phyloP scores from a whole-genome alignment of 2,797 vertebrate genomes.

The Nyctalus aviator region DNA sequence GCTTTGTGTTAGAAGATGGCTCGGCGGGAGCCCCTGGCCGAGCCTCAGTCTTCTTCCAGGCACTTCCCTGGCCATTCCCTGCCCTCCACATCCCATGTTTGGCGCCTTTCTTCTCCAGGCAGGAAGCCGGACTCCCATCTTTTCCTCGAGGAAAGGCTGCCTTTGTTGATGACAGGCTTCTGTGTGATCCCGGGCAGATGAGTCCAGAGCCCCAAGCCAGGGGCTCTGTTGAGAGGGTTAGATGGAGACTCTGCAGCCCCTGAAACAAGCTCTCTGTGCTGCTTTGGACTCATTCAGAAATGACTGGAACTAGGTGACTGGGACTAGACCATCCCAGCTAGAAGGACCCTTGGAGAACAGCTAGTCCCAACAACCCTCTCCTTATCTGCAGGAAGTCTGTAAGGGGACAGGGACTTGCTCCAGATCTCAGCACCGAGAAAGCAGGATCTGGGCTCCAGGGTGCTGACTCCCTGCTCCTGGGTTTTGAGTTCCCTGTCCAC shows the following conservation, averaged over 20 bases:
- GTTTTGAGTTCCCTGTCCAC: not conserved
- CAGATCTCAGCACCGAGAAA: not conserved
- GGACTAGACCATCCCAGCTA: not conserved
- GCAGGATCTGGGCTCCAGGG: not conserved
- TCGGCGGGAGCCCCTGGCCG: not conserved
- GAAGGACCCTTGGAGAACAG: not conserved
- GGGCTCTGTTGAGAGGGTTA: not conserved
- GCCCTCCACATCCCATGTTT: not conserved
- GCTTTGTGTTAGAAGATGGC: not conserved
- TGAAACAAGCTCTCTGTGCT: not conserved
- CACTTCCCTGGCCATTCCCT: not conserved
- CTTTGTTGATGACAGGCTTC: not conserved
- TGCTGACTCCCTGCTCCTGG: not conserved
- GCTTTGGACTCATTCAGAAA: conserved; percentile 27
- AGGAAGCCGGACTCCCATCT: not conserved
- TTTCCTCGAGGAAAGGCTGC: conserved; percentile 39
- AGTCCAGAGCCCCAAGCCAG: not conserved
- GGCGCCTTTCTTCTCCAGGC: not conserved
- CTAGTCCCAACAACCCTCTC: not conserved
- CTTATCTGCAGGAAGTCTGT: not conserved
- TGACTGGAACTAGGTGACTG: not conserved
- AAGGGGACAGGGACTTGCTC: not conserved
- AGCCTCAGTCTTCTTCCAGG: not conserved
- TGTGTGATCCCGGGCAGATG: not conserved
- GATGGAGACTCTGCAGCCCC: not conserved